Evolutionary conservation across 2,797 vertebrate species (phyloP).

Genomic region (Leptodactylus fallax): DNA sequence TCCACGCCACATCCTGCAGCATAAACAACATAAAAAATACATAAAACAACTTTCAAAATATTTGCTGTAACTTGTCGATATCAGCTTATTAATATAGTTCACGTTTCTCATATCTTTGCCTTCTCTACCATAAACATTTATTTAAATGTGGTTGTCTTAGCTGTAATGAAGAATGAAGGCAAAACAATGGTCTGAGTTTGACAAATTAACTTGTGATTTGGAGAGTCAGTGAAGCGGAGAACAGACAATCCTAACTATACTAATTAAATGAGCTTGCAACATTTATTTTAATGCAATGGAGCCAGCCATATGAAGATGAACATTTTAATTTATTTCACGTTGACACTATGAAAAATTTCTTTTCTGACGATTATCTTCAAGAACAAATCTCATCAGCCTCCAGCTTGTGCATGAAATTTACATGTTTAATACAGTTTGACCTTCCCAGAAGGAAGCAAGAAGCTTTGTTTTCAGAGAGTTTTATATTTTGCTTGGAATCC

Average conservation of each 20-base stretch:
- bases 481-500: not conserved
- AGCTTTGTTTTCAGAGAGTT: constrained; percentile 72
- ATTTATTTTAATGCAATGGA: constrained; percentile 90
- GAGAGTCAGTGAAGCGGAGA: constrained; percentile 85
- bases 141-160: constrained; percentile 84
- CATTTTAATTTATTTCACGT: constrained; percentile 87
- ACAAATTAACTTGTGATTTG: constrained; percentile 91
- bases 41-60: not conserved
- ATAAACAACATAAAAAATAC: constrained; percentile 51
- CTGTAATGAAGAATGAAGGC: constrained; percentile 88
- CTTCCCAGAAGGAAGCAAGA: constrained; percentile 78
- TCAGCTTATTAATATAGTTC: constrained; percentile 81
- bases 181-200: constrained; percentile 89
- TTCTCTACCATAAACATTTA: constrained; percentile 86
- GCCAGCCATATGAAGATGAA: constrained; percentile 87
- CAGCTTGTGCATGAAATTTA: constrained; percentile 80
- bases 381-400: constrained; percentile 86
- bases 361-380: constrained; percentile 81
- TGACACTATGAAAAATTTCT: constrained; percentile 88
- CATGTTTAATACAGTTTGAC: constrained; percentile 78
- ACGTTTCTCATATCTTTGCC: constrained; percentile 80
- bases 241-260: constrained; percentile 87
- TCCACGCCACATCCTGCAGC: constrained; percentile 73
- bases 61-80: constrained; percentile 70
- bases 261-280: constrained; percentile 89